phyloP scores from a whole-genome alignment of 2,888 invertebrate genomes.

The Netelia fuscicornis region DNA sequence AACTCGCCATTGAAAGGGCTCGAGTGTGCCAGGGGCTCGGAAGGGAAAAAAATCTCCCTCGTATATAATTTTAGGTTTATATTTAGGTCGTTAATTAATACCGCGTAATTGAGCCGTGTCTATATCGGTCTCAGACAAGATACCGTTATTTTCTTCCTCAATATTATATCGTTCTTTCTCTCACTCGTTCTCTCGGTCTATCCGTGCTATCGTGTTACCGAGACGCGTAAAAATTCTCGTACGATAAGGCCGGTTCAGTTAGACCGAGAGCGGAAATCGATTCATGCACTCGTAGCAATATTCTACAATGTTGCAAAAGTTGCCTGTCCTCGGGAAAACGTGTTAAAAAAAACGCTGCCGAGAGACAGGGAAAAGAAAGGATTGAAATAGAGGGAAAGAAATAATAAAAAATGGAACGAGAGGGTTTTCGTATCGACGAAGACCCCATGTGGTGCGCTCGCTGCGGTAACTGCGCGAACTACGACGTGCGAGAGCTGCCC shows the following conservation, averaged over 20 bases:
- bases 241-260: background rate
- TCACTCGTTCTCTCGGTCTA: background rate
- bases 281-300: background rate
- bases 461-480: constrained; percentile 44
- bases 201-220: background rate
- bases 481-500: constrained; percentile 43
- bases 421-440: constrained; percentile 2
- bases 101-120: background rate
- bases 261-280: constrained; percentile 28
- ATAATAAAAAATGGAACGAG: background rate
- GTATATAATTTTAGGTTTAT: background rate
- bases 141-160: background rate
- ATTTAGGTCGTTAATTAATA: constrained; percentile 15
- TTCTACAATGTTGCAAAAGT: constrained; percentile 14
- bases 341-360: constrained; percentile 48
- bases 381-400: background rate
- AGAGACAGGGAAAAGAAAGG: constrained; percentile 41
- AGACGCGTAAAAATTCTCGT: background rate
- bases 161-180: background rate
- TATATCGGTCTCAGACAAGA: background rate
- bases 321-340: background rate
- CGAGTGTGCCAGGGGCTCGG: constrained; percentile 34
- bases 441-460: constrained; percentile 54
- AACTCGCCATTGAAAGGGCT: constrained; percentile 18
- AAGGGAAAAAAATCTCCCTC: background rate